phyloP scores from a whole-genome alignment of 1,140 invertebrate genomes.

The Zaprionus ornatus region DNA sequence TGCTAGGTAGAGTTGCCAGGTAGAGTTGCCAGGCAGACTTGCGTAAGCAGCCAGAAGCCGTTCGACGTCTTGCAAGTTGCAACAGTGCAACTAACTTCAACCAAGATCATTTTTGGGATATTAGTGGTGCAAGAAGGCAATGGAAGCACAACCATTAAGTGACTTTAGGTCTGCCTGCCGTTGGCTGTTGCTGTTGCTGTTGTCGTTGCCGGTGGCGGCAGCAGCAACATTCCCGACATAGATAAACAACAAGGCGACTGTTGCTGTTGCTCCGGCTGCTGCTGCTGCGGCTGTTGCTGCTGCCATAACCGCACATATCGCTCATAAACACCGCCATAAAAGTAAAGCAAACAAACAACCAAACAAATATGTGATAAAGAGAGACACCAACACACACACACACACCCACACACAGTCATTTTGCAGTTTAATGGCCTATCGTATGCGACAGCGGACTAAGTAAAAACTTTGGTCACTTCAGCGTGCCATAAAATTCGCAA shows the following conservation, averaged over 20 bases:
- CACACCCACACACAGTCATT: constrained; percentile 22
- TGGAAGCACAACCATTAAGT: constrained; percentile 66
- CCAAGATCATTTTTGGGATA: constrained; percentile 15
- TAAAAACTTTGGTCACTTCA: constrained; percentile 64
- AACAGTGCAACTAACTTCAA: constrained; percentile 4
- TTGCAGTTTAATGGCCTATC: constrained; percentile 46
- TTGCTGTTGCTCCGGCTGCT: constrained; percentile 27
- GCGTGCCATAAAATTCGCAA: constrained; percentile 22
- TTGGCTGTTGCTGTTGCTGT: constrained; percentile 9
- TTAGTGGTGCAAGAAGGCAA: constrained; percentile 45
- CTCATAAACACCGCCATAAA: constrained; percentile 77
- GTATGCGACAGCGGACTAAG: constrained; percentile 40
- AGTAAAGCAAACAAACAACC: constrained; percentile 65
- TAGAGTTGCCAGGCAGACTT: constrained; percentile 24
- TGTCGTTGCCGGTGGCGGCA: constrained; percentile 12
- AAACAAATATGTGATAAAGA: constrained; percentile 78
- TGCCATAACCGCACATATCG: constrained; percentile 74
- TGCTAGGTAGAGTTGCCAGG: background rate
- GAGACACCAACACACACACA: constrained; percentile 37
- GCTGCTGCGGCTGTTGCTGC: constrained; percentile 49
- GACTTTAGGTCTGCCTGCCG: constrained; percentile 44
- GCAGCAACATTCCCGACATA: constrained; percentile 46
- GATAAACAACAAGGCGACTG: constrained; percentile 66
- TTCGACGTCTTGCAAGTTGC: background rate
- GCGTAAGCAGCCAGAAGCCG: constrained; percentile 45